Evolutionary conservation across 2,797 vertebrate genomes (phyloP).

Genomic region (Rhinogobio ventralis): DNA sequence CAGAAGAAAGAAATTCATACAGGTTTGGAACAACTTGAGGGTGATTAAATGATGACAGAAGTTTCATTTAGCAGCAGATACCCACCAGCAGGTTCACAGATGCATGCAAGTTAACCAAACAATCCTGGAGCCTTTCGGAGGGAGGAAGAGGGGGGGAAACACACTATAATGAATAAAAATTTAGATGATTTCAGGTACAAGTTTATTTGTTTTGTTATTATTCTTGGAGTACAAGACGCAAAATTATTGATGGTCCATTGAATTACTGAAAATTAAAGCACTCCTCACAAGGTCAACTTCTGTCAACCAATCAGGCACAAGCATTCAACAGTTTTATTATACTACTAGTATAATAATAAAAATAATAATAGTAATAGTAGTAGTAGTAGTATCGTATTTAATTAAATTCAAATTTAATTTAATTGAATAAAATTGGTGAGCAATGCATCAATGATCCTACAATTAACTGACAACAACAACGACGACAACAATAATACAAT

Average conservation of each 20-base stretch:
- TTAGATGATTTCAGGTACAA: neutral
- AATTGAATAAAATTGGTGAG: neutral
- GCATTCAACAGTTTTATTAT: neutral
- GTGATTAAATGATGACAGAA: too few relatives aligned
- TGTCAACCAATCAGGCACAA: neutral
- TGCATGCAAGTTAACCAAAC: slow-evolving; percentile 10
- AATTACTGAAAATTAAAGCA: neutral
- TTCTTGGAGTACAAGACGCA: neutral
- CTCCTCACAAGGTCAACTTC: neutral
- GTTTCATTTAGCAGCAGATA: neutral
- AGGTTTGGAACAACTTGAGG: neutral
- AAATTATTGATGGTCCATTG: neutral
- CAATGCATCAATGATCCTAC: neutral
- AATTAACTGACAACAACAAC: neutral
- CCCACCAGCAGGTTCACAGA: slow-evolving; percentile 1
- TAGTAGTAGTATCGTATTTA: too few relatives aligned
- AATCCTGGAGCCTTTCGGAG: neutral
- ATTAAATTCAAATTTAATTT: too few relatives aligned
- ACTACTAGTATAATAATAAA: neutral
- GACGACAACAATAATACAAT: too few relatives aligned
- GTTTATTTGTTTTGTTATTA: neutral
- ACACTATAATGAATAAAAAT: neutral
- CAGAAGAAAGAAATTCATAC: neutral
- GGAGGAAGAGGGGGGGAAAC: neutral
- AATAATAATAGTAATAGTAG: neutral